Evolutionary conservation across 2,888 invertebrate genomes (phyloP), one percentile per base, ranked within the genome.

Genomic region (Eurois occulta): DNA sequence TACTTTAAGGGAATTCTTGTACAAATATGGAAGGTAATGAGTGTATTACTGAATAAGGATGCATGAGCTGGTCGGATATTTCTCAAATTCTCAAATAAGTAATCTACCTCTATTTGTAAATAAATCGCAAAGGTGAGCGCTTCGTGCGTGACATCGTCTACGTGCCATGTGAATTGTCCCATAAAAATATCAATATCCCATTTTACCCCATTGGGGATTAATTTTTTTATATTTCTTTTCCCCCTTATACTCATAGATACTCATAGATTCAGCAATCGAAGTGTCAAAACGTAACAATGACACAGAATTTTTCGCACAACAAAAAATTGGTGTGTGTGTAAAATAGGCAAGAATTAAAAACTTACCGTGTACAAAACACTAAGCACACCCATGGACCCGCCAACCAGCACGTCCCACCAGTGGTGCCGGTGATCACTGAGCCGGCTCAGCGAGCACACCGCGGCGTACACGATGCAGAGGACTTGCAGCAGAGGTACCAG

Each of bases 391-490:
- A 98, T 93, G 0, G 95, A 74, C 0, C 95, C 95, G 0, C 98
- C 98, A 43, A 97, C 97, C 1, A 98, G 93, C 0, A 98, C 98
- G 90, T 98, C 98, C 98, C 98, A 98, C 98, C 98, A 98, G 92
- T 98, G 98, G 92, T 98, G 98, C 41, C 98, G 95, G 91, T 97
- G 97, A 92, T 98, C 98, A 0, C 97, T 97, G 84, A 98, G 97
- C 84, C 98, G 95, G 24, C 98, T 97, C 55, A 98, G 93, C 0
- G 98, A 97, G 91, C 98, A 98, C 52, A 97, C 94, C 0, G 97
- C 94, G 0, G 97, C 97, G 97, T 98, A 98, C 1, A 97, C 91
- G 72, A 98, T 91, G 88, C 97, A 97, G 10, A 97, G 81, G 24
- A 97, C 93, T 91, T 98, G 98, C 1, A 98, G 90, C 87, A 98